phyloP scores from a whole-genome alignment of 2,113 vertebrate species.

The Malurus alboscapulatus region DNA sequence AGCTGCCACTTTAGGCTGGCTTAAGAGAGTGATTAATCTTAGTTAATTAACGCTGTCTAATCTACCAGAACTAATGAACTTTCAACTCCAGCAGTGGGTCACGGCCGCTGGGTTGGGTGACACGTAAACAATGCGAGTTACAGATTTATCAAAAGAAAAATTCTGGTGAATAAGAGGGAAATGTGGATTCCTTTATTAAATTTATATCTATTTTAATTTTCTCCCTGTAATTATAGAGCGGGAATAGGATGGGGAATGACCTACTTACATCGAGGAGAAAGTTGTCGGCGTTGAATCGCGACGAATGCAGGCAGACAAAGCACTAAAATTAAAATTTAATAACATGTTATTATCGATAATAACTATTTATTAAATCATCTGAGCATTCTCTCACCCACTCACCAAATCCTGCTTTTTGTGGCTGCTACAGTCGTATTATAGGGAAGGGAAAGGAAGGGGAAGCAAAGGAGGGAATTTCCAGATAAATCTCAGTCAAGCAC shows the following conservation, averaged over 20 bases:
- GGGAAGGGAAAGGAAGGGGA: background rate
- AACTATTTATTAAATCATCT: constrained; percentile 15
- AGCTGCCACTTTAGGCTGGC: background rate
- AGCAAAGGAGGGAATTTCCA: background rate
- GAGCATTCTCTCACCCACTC: background rate
- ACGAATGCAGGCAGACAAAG: background rate
- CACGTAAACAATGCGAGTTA: background rate
- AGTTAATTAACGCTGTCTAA: constrained; percentile 56
- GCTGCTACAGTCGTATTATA: rapidly evolving
- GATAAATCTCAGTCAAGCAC: background rate
- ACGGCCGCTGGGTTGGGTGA: background rate
- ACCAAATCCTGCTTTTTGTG: background rate
- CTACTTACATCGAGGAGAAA: background rate
- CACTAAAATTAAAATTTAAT: background rate
- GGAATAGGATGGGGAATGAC: background rate
- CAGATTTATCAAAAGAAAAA: background rate
- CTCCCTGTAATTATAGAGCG: background rate
- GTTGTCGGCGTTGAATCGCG: background rate
- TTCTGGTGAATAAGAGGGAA: background rate
- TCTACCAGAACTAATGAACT: constrained; percentile 60
- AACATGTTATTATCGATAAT: background rate
- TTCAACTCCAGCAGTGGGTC: constrained; percentile 9
- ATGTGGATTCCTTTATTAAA: background rate
- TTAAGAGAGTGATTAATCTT: constrained; percentile 53
- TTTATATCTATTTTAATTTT: background rate